phyloP scores from a whole-genome alignment of 2,888 invertebrate genomes.

The Euphydryas editha region DNA sequence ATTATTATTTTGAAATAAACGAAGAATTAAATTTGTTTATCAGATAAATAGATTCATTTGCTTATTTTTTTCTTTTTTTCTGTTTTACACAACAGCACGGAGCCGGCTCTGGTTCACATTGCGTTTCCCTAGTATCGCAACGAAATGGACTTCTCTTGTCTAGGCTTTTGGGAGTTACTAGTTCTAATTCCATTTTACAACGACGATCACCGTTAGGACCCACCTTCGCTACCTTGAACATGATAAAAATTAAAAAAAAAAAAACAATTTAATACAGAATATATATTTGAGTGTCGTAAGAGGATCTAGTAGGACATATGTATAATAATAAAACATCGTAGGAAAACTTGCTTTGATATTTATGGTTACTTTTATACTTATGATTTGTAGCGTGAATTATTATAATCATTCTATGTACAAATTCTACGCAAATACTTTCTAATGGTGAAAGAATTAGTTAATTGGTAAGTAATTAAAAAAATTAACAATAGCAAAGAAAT shows the following conservation, averaged over 20 bases:
- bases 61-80: conserved; percentile 51
- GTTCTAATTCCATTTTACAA: conserved; percentile 85
- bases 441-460: too few relatives aligned
- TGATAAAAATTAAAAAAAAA: background rate
- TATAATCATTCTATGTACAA: too few relatives aligned
- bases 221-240: conserved; percentile 66
- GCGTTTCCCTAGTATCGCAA: conserved; percentile 71
- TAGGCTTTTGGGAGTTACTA: conserved; percentile 86
- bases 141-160: conserved; percentile 78
- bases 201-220: conserved; percentile 69
- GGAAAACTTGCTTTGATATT: too few relatives aligned
- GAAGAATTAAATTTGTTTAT: too few relatives aligned
- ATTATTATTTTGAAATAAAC: too few relatives aligned
- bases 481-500: too few relatives aligned
- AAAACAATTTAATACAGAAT: background rate
- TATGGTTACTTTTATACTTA: too few relatives aligned
- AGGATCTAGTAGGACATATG: too few relatives aligned
- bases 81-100: conserved; percentile 56
- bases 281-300: background rate
- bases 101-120: conserved; percentile 67
- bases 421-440: too few relatives aligned
- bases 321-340: background rate
- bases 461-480: too few relatives aligned
- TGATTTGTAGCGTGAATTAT: too few relatives aligned
- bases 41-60: too few relatives aligned